Evolutionary conservation across 1,140 invertebrate species (phyloP).

Genomic region (Drosophila ercepeae): DNA sequence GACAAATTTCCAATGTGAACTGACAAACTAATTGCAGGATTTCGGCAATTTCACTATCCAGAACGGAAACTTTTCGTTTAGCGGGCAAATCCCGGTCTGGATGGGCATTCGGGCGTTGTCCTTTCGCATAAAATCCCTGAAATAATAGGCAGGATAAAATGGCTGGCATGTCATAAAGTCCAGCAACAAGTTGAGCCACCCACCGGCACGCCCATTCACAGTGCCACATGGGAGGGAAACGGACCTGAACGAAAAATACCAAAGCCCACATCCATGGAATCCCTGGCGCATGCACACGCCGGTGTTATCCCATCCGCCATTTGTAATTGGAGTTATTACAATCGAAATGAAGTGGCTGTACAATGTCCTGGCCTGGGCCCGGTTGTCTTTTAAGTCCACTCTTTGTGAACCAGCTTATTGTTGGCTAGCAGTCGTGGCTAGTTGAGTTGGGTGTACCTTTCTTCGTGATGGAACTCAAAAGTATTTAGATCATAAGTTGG

Average conservation of each 20-base stretch:
- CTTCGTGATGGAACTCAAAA: no score
- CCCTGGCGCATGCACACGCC: slow-evolving; percentile 55
- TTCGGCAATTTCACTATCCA: slow-evolving; percentile 12
- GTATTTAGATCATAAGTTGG: no score
- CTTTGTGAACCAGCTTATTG: slow-evolving; percentile 2
- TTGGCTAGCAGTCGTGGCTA: slow-evolving; percentile 15
- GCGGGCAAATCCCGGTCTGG: slow-evolving; percentile 54
- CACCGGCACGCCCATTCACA: slow-evolving; percentile 4
- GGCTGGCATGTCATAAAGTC: slow-evolving; percentile 71
- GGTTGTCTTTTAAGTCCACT: slow-evolving; percentile 7
- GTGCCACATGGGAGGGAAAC: neutral
- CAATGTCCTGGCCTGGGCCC: slow-evolving; percentile 26
- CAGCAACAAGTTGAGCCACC: slow-evolving; percentile 77
- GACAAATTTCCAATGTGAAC: slow-evolving; percentile 26
- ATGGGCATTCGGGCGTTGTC: slow-evolving; percentile 61
- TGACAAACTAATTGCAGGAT: slow-evolving; percentile 51
- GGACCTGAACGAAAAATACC: slow-evolving; percentile 1
- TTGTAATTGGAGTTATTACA: slow-evolving; percentile 82
- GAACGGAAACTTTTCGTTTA: slow-evolving; percentile 46
- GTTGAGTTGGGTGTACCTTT: neutral
- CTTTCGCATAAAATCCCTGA: slow-evolving; percentile 76
- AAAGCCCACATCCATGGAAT: slow-evolving; percentile 3
- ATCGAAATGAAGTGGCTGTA: slow-evolving; percentile 64
- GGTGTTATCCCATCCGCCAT: slow-evolving; percentile 67
- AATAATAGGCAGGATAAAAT: slow-evolving; percentile 78